Percentiles rank a stretch among this genome's conserved stretches.
Conservation (phyloP, 2,797 vertebrate species). For the Muscicapa comitata region DNA sequence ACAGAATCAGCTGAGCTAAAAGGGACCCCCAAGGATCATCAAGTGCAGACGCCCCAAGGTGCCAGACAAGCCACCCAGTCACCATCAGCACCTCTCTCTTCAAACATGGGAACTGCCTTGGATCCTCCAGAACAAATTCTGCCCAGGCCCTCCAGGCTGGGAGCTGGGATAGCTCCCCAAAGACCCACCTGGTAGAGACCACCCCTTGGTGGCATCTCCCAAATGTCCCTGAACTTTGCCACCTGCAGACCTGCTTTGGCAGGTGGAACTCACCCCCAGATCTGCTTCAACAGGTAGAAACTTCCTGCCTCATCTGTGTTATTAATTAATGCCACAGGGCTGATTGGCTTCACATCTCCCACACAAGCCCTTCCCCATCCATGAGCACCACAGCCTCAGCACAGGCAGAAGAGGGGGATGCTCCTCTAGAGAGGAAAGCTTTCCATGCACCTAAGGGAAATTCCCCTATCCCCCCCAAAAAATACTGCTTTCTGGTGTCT, state of each 20-base stretch:
- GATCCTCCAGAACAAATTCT: background rate
- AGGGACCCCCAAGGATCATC: background rate
- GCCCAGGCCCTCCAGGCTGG: background rate
- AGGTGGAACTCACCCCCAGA: background rate
- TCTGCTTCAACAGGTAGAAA: background rate
- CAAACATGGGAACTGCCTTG: background rate
- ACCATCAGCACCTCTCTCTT: background rate
- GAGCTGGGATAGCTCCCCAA: background rate
- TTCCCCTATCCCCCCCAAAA: background rate
- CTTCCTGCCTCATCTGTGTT: background rate
- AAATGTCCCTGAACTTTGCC: background rate
- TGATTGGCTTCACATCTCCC: background rate
- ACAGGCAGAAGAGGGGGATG: accelerated
- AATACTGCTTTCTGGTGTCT: background rate
- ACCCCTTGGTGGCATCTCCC: background rate
- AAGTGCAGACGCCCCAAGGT: background rate
- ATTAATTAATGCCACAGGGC: background rate
- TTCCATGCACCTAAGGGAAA: background rate
- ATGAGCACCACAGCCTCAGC: background rate
- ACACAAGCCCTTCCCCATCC: background rate
- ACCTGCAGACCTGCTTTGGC: background rate
- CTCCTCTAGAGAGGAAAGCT: background rate
- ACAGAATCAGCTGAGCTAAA: background rate
- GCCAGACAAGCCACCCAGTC: background rate
- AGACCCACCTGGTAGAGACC: background rate